Evolutionary conservation across 2,797 vertebrate species (phyloP).

Genomic region (Amblyraja radiata): DNA sequence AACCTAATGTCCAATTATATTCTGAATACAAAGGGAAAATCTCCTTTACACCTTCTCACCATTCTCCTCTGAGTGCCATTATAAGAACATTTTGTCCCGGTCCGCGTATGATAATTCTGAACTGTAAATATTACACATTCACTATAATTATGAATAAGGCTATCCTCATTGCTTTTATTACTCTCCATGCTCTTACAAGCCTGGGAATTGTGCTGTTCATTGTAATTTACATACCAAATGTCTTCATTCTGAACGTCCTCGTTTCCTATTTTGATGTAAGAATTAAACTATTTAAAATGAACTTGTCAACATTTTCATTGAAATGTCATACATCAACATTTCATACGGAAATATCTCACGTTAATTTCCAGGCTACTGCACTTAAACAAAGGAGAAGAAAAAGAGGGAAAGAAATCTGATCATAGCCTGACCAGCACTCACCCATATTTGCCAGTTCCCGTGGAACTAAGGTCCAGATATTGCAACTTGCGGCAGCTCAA

Average conservation of each 20-base stretch:
- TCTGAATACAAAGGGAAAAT: too few species aligned
- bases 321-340: neutral
- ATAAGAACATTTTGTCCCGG: neutral
- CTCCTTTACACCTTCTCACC: neutral
- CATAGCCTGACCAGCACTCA: conserved; percentile 40
- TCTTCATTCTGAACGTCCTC: neutral
- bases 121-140: neutral
- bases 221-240: neutral
- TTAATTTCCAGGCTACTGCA: neutral
- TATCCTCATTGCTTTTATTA: neutral
- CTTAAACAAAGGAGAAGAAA: neutral
- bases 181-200: neutral
- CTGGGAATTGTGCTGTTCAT: neutral
- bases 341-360: neutral
- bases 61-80: neutral
- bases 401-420: too few species aligned
- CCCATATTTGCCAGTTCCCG: conserved; percentile 51
- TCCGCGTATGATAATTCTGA: neutral
- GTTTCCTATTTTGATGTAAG: neutral
- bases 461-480: conserved; percentile 57
- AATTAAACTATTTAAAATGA: neutral
- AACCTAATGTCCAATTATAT: neutral
- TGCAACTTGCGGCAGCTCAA: conserved; percentile 51
- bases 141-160: neutral
- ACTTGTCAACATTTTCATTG: neutral